These are phyloP conservation scores for Gonatopus flavifemur DNA, from an alignment of 1,140 invertebrate genomes.

Conservation along the genomic window DNA sequence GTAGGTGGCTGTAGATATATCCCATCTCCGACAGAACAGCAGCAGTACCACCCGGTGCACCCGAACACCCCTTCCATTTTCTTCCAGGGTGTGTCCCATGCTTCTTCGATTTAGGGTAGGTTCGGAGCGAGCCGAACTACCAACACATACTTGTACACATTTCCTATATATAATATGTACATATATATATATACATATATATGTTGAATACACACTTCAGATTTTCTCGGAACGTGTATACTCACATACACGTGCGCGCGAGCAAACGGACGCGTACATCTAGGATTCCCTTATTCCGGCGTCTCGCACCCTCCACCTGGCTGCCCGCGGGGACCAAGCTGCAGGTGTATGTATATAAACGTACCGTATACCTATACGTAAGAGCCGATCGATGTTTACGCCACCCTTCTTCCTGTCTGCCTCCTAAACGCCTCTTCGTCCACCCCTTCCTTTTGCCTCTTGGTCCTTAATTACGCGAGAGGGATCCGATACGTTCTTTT, in stretches of 20 bases:
- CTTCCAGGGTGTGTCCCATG: conserved; percentile 50
- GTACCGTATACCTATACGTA: conserved; percentile 17
- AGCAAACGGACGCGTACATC: conserved; percentile 27
- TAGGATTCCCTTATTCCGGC: too few relatives aligned
- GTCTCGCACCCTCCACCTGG: too few relatives aligned
- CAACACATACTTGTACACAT: too few relatives aligned
- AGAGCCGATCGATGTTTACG: conserved; percentile 50
- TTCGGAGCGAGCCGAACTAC: conserved; percentile 37
- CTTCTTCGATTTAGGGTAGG: conserved; percentile 55
- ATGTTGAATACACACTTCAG: too few relatives aligned
- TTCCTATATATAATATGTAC: too few relatives aligned
- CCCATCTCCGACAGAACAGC: conserved; percentile 16
- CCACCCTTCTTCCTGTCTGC: conserved; percentile 21
- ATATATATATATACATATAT: too few relatives aligned
- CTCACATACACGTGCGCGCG: conserved; percentile 16
- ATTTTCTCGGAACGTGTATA: too few relatives aligned
- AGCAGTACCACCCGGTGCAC: conserved; percentile 16
- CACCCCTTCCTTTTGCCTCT: conserved; percentile 10
- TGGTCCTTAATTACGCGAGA: conserved; percentile 52
- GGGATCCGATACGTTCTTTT: conserved; percentile 27
- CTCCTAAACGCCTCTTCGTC: conserved; percentile 9
- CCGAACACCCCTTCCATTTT: conserved; percentile 44
- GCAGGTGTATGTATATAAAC: not conserved
- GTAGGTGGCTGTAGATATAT: conserved; percentile 14
- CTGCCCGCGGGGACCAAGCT: too few relatives aligned